phyloP scores from a whole-genome alignment of 2,888 invertebrate species.

The Hydrotaea diabolus region DNA sequence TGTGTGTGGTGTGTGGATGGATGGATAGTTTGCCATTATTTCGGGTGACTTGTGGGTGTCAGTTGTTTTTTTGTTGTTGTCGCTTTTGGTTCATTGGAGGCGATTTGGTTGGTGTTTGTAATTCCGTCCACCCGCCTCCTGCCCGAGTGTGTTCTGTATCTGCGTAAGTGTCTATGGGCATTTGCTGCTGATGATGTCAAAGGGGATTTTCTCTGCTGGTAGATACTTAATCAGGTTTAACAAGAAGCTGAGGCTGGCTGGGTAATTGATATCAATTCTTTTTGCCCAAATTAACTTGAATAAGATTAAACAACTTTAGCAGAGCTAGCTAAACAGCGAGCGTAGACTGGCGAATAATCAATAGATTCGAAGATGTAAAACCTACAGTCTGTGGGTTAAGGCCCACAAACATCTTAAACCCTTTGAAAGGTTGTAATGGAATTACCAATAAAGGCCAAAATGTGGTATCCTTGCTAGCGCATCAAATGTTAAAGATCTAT shows the following conservation, averaged over 20 bases:
- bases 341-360: too few species aligned
- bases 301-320: background rate
- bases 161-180: conserved; percentile 3
- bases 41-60: conserved; percentile 60
- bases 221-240: conserved; percentile 25
- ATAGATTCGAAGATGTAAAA: too few species aligned
- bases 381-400: background rate
- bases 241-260: conserved; percentile 28
- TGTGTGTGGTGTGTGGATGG: conserved; percentile 20
- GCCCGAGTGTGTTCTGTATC: background rate
- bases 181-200: conserved; percentile 46
- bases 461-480: too few species aligned
- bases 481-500: too few species aligned
- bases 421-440: background rate
- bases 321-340: too few species aligned
- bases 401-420: background rate
- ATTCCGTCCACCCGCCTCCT: background rate
- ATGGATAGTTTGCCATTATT: conserved; percentile 35
- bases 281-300: conserved; percentile 9
- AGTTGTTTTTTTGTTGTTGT: conserved; percentile 21
- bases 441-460: too few species aligned
- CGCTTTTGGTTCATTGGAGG: conserved; percentile 3
- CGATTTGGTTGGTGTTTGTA: conserved; percentile 4
- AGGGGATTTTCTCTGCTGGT: conserved; percentile 43
- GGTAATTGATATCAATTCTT: conserved; percentile 30